Percentiles rank a stretch among this genome's conserved stretches.
These are phyloP conservation scores for Lepus timidus DNA, from an alignment of 2,113 vertebrate species.

Conservation along the genomic window DNA sequence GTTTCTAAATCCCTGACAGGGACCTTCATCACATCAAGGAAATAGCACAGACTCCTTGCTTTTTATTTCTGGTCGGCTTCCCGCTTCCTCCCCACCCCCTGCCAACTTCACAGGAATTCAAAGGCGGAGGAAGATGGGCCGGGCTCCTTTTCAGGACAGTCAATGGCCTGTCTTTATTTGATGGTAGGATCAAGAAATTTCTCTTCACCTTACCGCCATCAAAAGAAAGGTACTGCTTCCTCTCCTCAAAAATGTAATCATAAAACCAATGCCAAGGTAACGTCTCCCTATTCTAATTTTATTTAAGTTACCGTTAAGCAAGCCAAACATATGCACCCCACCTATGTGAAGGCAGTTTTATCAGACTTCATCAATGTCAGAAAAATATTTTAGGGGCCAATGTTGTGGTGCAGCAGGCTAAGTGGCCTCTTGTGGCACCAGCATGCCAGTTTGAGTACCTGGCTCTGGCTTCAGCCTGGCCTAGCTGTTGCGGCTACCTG, in stretches of 20 bases:
- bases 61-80: conserved; percentile 79
- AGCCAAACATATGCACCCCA: conserved; percentile 32
- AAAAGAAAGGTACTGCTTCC: neutral
- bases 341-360: conserved; percentile 59
- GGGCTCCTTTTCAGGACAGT: conserved; percentile 77
- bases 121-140: conserved; percentile 78
- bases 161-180: conserved; percentile 79
- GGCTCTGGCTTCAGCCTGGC: too few relatives aligned
- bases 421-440: too few relatives aligned
- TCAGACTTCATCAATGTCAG: conserved; percentile 72
- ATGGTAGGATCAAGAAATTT: conserved; percentile 73
- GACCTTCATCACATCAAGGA: conserved; percentile 92
- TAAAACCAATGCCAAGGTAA: conserved; percentile 59
- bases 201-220: conserved; percentile 75
- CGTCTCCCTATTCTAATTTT: conserved; percentile 62
- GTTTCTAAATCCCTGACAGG: conserved; percentile 92
- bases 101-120: conserved; percentile 81
- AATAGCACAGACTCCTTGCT: conserved; percentile 85
- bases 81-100: conserved; percentile 79
- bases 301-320: conserved; percentile 69
- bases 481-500: too few relatives aligned
- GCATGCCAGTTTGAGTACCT: too few relatives aligned
- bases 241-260: conserved; percentile 37
- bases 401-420: too few relatives aligned
- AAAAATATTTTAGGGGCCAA: neutral